These are phyloP conservation scores for Typhlichthys eigenmanni DNA, from an alignment of 2,797 vertebrate genomes.

Conservation along the genomic window DNA sequence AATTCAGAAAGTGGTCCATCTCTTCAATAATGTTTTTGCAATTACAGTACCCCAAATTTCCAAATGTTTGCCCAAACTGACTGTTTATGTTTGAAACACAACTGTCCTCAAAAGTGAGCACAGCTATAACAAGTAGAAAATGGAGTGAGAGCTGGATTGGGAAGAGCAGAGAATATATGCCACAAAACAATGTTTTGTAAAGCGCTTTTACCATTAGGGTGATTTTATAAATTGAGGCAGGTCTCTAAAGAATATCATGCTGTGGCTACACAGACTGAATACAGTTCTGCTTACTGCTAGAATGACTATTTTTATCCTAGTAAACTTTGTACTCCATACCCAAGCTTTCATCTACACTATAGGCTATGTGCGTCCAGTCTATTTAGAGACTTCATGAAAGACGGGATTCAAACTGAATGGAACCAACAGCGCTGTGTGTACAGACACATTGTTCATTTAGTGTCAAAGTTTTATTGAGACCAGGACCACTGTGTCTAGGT, in stretches of 20 bases:
- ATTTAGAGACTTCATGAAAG: constrained; percentile 68
- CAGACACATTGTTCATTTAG: constrained; percentile 32
- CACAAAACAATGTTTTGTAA: no score
- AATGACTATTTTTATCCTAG: constrained; percentile 70
- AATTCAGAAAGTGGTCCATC: no score
- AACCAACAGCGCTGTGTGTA: constrained; percentile 27
- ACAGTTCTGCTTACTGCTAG: constrained; percentile 59
- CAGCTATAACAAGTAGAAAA: no score
- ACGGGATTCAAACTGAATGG: constrained; percentile 53
- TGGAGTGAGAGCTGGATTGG: no score
- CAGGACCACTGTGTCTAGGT: constrained; percentile 21
- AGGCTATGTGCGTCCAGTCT: constrained; percentile 41
- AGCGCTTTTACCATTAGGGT: no score
- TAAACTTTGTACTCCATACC: constrained; percentile 63
- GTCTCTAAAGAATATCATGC: constrained; percentile 5
- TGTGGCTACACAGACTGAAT: constrained; percentile 48
- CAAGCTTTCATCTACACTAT: constrained; percentile 61
- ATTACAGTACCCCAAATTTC: no score
- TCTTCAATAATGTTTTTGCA: no score
- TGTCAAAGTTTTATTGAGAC: constrained; percentile 61
- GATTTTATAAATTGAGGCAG: no score
- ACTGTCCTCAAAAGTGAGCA: no score
- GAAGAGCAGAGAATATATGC: no score
- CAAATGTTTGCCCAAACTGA: no score
- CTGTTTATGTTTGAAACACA: no score